Conservation (phyloP, 2,888 invertebrate genomes). For the Piscicola geometra region DNA sequence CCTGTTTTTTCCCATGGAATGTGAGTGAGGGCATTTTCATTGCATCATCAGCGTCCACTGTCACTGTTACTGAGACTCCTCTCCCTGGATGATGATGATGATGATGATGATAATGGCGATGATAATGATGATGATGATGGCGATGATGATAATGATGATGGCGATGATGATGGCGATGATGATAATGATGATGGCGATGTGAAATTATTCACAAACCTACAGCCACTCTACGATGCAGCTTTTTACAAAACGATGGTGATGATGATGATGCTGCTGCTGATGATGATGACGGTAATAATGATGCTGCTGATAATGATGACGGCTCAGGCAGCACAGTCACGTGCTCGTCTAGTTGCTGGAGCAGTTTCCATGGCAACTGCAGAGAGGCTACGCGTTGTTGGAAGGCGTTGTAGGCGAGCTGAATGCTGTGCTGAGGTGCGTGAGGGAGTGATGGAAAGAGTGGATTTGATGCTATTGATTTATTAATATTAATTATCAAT, state of each 20-base stretch:
- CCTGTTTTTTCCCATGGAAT: not conserved
- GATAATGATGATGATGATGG: not conserved
- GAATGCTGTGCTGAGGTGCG: not conserved
- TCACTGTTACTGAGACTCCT: not conserved
- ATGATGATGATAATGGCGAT: conserved; percentile 13
- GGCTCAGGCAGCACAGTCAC: not conserved
- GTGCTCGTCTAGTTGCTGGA: conserved; percentile 5
- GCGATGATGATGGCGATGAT: not conserved
- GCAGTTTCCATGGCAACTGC: conserved; percentile 4
- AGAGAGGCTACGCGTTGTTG: not conserved
- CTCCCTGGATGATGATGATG: conserved; percentile 15
- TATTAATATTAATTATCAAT: no score
- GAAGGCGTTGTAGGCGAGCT: not conserved
- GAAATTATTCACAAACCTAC: no score
- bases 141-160: not conserved
- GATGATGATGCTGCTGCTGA: conserved; percentile 6
- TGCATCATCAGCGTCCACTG: not conserved
- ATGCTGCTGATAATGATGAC: not conserved
- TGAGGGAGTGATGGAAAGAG: no score
- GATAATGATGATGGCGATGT: no score
- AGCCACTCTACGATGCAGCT: not conserved
- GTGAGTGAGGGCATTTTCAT: not conserved
- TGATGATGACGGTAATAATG: conserved; percentile 7
- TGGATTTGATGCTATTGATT: not conserved
- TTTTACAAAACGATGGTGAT: not conserved